Conservation (phyloP, 1,140 invertebrate genomes). For the Diorhabda elongata region DNA sequence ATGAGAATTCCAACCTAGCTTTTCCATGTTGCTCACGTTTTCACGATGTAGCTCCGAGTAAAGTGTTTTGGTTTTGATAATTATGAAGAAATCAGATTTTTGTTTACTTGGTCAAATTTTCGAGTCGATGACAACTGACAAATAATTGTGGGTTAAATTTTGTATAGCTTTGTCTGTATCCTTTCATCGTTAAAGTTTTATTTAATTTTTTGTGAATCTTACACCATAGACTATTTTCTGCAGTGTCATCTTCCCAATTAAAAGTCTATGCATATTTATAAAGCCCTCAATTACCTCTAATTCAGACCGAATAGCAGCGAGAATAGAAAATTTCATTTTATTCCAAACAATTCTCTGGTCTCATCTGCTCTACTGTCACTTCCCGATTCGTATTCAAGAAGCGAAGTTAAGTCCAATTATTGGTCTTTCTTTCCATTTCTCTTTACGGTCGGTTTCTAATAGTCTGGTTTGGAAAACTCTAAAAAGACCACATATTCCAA, state of each 20-base stretch:
- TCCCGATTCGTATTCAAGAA: conserved; percentile 40
- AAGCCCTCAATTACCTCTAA: conserved; percentile 29
- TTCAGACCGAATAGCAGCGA: conserved; percentile 21
- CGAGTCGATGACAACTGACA: no score
- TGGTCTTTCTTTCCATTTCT: conserved; percentile 29
- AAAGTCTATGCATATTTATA: conserved; percentile 24
- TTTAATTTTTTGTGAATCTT: background rate
- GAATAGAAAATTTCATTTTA: conserved; percentile 27
- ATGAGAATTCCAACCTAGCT: no score
- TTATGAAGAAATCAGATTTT: no score
- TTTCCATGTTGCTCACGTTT: no score
- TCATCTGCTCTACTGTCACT: conserved; percentile 30
- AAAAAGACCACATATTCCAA: no score
- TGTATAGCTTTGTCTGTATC: no score
- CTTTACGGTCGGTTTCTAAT: conserved; percentile 5
- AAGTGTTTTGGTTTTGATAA: no score
- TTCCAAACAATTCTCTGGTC: conserved; percentile 27
- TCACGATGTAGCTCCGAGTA: no score
- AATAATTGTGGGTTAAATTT: no score
- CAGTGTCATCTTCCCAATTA: conserved; percentile 18
- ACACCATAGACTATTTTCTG: conserved; percentile 15
- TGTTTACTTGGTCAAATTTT: no score
- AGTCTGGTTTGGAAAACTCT: background rate
- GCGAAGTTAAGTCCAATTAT: conserved; percentile 39
- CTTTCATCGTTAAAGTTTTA: background rate